phyloP scores from a whole-genome alignment of 2,797 vertebrate genomes.

The Momotus momota region DNA sequence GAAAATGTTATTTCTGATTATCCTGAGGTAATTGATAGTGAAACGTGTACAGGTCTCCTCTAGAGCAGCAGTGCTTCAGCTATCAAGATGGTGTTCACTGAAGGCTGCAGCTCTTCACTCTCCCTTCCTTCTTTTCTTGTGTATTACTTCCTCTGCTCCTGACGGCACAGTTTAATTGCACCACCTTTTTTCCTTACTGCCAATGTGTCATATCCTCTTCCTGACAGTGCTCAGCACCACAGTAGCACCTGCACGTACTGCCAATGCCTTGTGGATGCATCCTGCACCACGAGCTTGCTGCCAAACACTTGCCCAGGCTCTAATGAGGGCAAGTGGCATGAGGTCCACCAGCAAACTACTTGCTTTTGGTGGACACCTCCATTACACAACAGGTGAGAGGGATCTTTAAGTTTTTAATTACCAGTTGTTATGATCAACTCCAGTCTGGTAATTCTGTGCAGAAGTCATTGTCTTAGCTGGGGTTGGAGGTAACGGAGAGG shows the following conservation, averaged over 20 bases:
- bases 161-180: not conserved
- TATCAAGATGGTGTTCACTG: not conserved
- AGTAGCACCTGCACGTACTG: not conserved
- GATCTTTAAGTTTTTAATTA: not conserved
- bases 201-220: not conserved
- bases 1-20: constrained; percentile 72
- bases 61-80: not conserved
- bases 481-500: not conserved
- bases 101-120: not conserved
- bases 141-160: not conserved
- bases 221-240: not conserved
- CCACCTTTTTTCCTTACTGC: not conserved
- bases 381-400: not conserved
- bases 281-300: not conserved
- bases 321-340: not conserved
- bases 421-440: not conserved
- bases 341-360: not conserved
- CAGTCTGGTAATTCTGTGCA: not conserved
- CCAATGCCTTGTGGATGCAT: not conserved
- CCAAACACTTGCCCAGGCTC: not conserved
- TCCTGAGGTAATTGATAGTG: constrained; percentile 57
- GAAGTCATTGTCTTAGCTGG: not conserved
- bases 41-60: constrained; percentile 10
- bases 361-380: not conserved
- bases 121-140: not conserved